Evolutionary conservation across 2,888 invertebrate genomes (phyloP), one percentile per base, ranked within the genome.

Genomic region (Pyrrhia umbra): DNA sequence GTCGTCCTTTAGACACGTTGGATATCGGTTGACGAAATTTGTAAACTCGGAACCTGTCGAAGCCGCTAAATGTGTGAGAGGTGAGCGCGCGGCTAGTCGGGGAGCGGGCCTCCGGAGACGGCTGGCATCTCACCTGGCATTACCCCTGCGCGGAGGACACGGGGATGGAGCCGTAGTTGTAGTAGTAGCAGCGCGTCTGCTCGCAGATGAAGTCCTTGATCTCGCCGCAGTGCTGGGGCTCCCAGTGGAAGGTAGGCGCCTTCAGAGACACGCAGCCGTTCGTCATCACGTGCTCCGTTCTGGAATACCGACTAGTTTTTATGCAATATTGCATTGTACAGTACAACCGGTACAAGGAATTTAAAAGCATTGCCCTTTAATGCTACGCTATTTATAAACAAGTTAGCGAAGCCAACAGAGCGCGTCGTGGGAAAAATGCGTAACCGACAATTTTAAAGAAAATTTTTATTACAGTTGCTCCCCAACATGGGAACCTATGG

Each of bases 141-240:
- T 98, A 98, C 97, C 97, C 97, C 97, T 98, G 97, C 96, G 97
- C 96, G 86, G 97, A 97, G 91, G 97, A 97, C 88, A 97, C 97
- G 91, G 97, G 97, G 95, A 97, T 97, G 92, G 97, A 97, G 91
- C 97, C 98, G 93, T 98, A 98, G 95, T 98, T 98, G 95, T 97
- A 98, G 95, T 97, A 98, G 94, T 98, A 98, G 95, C 98, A 98
- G 88, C 98, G 96, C 72, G 98, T 98, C 95, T 98, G 97, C 95
- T 98, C 98, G 95, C 98, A 98, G 88, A 98, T 97, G 92, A 98
- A 98, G 94, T 98, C 97, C 95, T 97, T 98, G 84, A 97, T 96
- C 85, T 96, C 96, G 72, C 96, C 97, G 90, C 98, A 98, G 92
- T 98, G 97, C 88, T 97, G 97, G 15, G 97, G 96, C 92, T 97